phyloP scores from a whole-genome alignment of 2,797 vertebrate genomes.

The Neomorphus geoffroyi region DNA sequence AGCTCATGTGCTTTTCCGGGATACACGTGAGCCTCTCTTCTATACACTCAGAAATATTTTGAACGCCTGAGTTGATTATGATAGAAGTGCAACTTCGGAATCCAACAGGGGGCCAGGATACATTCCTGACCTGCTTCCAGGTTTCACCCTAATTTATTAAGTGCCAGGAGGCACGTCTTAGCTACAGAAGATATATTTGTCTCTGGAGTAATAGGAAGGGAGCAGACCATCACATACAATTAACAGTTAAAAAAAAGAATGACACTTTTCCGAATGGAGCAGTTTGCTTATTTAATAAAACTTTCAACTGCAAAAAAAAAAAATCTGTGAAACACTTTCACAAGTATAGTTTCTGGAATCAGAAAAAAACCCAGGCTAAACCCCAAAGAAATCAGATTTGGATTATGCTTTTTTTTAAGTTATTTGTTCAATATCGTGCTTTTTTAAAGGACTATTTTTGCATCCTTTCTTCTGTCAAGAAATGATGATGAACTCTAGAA shows the following conservation, averaged over 20 bases:
- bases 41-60: neutral
- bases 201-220: neutral
- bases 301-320: neutral
- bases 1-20: neutral
- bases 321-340: neutral
- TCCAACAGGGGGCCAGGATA: neutral
- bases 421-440: neutral
- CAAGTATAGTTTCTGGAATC: neutral
- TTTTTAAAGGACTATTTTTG: neutral
- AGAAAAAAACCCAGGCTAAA: neutral
- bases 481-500: neutral
- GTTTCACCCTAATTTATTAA: neutral
- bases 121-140: neutral
- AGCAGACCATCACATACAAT: neutral
- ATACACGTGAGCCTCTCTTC: rapidly evolving
- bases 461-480: neutral
- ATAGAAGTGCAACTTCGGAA: neutral
- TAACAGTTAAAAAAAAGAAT: neutral
- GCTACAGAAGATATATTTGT: neutral
- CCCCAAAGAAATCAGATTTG: neutral
- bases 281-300: neutral
- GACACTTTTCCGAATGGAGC: neutral
- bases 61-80: neutral
- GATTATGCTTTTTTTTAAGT: neutral
- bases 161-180: neutral